Evolutionary conservation across 2,797 vertebrate genomes (phyloP).

Genomic region (Hypotaenidia philippensis): DNA sequence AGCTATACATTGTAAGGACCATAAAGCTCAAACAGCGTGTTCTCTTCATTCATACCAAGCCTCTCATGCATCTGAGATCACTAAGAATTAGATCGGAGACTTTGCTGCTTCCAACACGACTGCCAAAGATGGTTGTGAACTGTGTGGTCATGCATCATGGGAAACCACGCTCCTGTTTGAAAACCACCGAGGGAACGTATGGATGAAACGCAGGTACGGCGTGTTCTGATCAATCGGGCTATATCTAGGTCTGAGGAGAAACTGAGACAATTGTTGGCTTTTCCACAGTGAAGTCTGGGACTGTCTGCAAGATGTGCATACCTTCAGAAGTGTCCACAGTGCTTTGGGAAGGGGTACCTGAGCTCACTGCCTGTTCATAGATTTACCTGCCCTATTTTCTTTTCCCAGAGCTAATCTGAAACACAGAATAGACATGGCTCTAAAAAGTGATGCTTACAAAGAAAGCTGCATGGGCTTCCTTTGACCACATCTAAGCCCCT

Average conservation of each 20-base stretch:
- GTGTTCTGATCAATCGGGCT: not conserved
- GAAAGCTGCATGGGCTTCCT: not conserved
- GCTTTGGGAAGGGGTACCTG: not conserved
- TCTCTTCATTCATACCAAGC: not conserved
- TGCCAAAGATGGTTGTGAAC: not conserved
- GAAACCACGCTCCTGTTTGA: not conserved
- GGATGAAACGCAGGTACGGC: not conserved
- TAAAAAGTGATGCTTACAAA: not conserved
- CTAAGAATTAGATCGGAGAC: not conserved
- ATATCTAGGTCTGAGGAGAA: not conserved
- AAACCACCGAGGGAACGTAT: not conserved
- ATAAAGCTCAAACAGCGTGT: not conserved
- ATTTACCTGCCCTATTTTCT: not conserved
- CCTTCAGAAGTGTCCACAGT: not conserved
- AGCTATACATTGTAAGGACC: slow-evolving; percentile 14
- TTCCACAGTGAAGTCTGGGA: not conserved
- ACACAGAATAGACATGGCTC: not conserved
- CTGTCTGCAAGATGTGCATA: not conserved
- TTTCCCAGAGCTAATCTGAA: not conserved
- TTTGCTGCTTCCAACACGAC: not conserved
- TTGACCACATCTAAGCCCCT: not conserved
- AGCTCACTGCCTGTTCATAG: not conserved
- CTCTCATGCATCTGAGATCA: not conserved
- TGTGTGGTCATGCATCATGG: not conserved
- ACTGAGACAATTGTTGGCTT: not conserved